phyloP scores from a whole-genome alignment of 2,888 invertebrate genomes.

The Epistrophella euchroma region DNA sequence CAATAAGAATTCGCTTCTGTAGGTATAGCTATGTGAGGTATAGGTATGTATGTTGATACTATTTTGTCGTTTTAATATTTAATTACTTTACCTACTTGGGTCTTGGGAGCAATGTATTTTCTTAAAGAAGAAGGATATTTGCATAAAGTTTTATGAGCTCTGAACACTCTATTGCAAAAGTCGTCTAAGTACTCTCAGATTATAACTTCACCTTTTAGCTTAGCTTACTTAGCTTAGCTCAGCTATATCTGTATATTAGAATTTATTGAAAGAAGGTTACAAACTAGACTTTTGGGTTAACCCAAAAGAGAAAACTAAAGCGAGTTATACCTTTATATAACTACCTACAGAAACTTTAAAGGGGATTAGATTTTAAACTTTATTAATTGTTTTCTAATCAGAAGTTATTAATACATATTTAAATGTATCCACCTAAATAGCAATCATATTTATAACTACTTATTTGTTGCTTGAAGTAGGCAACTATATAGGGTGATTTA shows the following conservation, averaged over 20 bases:
- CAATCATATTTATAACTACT: neutral
- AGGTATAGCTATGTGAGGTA: neutral
- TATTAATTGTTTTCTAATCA: constrained; percentile 51
- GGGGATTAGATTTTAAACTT: constrained; percentile 53
- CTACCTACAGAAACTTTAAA: constrained; percentile 12
- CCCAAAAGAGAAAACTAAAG: neutral
- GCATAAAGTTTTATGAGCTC: constrained; percentile 68
- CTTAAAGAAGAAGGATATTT: constrained; percentile 64
- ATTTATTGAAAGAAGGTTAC: constrained; percentile 12
- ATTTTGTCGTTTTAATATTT: constrained; percentile 59
- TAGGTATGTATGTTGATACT: neutral
- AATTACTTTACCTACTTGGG: constrained; percentile 41
- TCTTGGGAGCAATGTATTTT: constrained; percentile 40
- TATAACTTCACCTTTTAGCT: neutral
- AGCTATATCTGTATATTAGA: too few species aligned
- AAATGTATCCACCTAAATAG: neutral
- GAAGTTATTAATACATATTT: neutral
- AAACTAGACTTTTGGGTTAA: constrained; percentile 16
- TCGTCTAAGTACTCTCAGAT: neutral
- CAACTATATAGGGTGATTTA: too few species aligned
- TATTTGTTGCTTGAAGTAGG: neutral
- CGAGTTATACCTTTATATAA: neutral
- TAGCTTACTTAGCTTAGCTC: too few species aligned
- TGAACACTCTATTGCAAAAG: neutral
- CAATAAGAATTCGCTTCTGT: constrained; percentile 23